Evolutionary conservation across 1,140 invertebrate genomes (phyloP), one percentile per base, ranked within the genome.

Genomic region (Meteorus sp.): DNA sequence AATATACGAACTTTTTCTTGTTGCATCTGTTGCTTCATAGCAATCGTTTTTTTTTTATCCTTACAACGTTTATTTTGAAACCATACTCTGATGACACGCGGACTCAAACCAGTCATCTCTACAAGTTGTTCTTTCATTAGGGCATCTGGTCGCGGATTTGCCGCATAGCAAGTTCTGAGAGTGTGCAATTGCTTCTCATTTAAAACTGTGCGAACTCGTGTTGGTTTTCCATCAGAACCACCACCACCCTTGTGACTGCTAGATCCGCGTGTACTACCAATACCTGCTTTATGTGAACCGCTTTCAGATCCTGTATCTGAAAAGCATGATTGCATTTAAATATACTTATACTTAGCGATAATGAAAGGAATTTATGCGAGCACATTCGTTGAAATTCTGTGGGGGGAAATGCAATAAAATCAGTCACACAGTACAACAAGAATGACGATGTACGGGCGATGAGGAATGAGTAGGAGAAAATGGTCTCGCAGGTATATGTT

Each of bases 31-130:
- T 98, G 92, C 78, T 98, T 98, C 86, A 98, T 91, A 60, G 97
- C 88, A 29, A 98, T 92, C 31, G 92, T 95, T 71, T 94, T 91
- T 82, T 99, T 99, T 81, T 99, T 99, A 81, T 99, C 97, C 79
- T 99, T 99, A 83, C 97, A 99, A 25, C 97, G 81, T 78, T 99
- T 99, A 82, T 99, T 99, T 81, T 99, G 94, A 82, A 98, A 98
- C 96, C 96, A 99, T 13, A 98, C 96, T 69, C 96, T 85, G 69
- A 98, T 98, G 55, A 99, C 96, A 15, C 96, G 81, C 1, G 95
- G 95, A 67, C 92, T 95, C 2, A 99, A 85, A 0, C 93, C 89
- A 0, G 97, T 99, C 95, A 98, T 97, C 79, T 99, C 97, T 7
- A 98, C 96, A 53, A 99, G 83, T 75, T 99, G 95, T 76, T 99